Conservation (phyloP, 1,140 invertebrate genomes). For the Globodera rostochiensis region DNA sequence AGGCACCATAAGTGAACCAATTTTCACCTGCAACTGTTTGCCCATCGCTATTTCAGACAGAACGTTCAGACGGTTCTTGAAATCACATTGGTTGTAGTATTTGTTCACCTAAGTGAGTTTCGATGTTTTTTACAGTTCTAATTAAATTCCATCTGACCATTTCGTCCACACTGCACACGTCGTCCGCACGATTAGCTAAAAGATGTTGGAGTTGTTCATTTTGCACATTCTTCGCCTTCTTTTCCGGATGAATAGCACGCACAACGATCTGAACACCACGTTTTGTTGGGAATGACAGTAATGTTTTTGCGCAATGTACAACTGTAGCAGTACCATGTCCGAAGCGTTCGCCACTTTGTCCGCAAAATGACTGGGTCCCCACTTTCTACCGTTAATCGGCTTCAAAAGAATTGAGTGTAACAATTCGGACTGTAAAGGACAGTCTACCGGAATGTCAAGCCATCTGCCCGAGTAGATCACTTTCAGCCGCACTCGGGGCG, state of each 20-base stretch:
- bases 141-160: constrained; percentile 14
- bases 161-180: constrained; percentile 36
- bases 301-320: not conserved
- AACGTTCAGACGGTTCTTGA: constrained; percentile 30
- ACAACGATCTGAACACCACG: constrained; percentile 14
- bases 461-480: constrained; percentile 56
- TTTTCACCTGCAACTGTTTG: constrained; percentile 13
- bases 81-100: constrained; percentile 26
- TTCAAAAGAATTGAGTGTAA: constrained; percentile 33
- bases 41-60: constrained; percentile 31
- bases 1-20: not conserved
- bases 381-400: constrained; percentile 46
- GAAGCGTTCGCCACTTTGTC: constrained; percentile 52
- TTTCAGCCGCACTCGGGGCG: constrained; percentile 55
- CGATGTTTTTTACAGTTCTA: not conserved
- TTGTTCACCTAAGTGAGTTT: constrained; percentile 26
- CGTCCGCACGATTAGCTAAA: not conserved
- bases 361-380: constrained; percentile 40
- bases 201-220: constrained; percentile 19
- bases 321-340: constrained; percentile 42
- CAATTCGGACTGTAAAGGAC: constrained; percentile 6
- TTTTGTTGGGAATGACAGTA: not conserved
- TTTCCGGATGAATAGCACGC: constrained; percentile 15
- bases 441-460: constrained; percentile 52
- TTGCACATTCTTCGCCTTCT: constrained; percentile 28